phyloP scores from a whole-genome alignment of 1,140 invertebrate genomes.

The Andricus grossulariae region DNA sequence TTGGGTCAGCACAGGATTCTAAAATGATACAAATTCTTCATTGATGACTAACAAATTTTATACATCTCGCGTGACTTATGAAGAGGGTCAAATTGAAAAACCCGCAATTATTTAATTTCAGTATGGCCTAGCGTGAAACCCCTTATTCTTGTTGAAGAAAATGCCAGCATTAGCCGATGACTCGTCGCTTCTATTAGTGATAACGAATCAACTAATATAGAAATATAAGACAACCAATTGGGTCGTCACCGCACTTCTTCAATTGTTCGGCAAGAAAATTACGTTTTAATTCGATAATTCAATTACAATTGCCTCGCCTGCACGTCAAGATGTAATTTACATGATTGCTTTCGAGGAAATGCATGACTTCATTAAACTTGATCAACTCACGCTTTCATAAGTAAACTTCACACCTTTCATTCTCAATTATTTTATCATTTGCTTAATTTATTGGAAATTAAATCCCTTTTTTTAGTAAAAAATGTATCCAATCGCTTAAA shows the following conservation, averaged over 20 bases:
- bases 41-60: background rate
- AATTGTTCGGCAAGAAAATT: conserved; percentile 45
- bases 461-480: too few relatives aligned
- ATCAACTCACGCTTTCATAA: conserved; percentile 46
- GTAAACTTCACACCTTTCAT: background rate
- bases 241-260: conserved; percentile 44
- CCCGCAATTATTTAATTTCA: background rate
- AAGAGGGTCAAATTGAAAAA: conserved; percentile 3
- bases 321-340: conserved; percentile 47
- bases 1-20: background rate
- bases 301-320: conserved; percentile 49
- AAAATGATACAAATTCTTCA: too few relatives aligned
- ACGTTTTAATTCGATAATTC: conserved; percentile 56
- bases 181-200: conserved; percentile 17
- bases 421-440: too few relatives aligned
- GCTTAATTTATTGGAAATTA: too few relatives aligned
- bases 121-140: background rate
- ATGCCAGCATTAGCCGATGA: background rate
- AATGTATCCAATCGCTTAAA: too few relatives aligned
- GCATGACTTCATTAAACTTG: conserved; percentile 48
- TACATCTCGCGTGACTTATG: background rate
- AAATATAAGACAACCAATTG: conserved; percentile 43
- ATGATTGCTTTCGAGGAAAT: conserved; percentile 47
- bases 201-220: conserved; percentile 8
- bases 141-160: background rate